phyloP scores from a whole-genome alignment of 2,888 invertebrate species.

The Coecobrya sp. region DNA sequence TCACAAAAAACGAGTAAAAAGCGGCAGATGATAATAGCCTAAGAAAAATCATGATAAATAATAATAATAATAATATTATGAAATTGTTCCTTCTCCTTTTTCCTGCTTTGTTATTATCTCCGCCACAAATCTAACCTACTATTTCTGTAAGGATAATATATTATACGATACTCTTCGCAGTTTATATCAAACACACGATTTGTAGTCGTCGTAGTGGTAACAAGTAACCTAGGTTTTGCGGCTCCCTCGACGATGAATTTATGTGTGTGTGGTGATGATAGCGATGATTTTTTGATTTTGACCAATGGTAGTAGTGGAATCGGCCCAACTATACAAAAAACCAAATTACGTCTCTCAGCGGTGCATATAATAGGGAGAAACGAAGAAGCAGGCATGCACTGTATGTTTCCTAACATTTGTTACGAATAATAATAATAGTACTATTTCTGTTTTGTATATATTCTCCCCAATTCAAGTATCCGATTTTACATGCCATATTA shows the following conservation, averaged over 20 bases:
- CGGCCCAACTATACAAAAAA: slow-evolving; percentile 42
- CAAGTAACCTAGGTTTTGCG: slow-evolving; percentile 33
- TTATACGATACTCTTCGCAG: not conserved
- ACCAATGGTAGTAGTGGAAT: slow-evolving; percentile 64
- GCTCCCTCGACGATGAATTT: slow-evolving; percentile 58
- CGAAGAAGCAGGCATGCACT: slow-evolving; percentile 1
- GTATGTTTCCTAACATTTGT: slow-evolving; percentile 69
- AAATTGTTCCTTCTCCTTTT: slow-evolving; percentile 81
- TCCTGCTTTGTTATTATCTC: slow-evolving; percentile 82
- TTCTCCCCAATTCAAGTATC: slow-evolving; percentile 58
- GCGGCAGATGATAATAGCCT: slow-evolving; percentile 76
- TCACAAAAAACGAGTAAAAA: slow-evolving; percentile 56
- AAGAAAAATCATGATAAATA: slow-evolving; percentile 79
- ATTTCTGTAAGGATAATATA: slow-evolving; percentile 6
- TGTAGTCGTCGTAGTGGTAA: slow-evolving; percentile 7
- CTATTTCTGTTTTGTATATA: slow-evolving; percentile 10
- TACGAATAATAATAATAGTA: slow-evolving; percentile 70
- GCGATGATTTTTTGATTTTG: slow-evolving; percentile 76
- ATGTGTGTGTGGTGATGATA: slow-evolving; percentile 49
- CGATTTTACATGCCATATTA: slow-evolving; percentile 70
- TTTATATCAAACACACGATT: slow-evolving; percentile 11
- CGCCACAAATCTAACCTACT: slow-evolving; percentile 77
- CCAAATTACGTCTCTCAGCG: slow-evolving; percentile 52
- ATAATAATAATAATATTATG: slow-evolving; percentile 78
- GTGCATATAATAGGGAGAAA: slow-evolving; percentile 28